Evolutionary conservation across 2,797 vertebrate genomes (phyloP), one percentile per base, ranked within the genome.

Genomic region (Loriculus beryllinus): DNA sequence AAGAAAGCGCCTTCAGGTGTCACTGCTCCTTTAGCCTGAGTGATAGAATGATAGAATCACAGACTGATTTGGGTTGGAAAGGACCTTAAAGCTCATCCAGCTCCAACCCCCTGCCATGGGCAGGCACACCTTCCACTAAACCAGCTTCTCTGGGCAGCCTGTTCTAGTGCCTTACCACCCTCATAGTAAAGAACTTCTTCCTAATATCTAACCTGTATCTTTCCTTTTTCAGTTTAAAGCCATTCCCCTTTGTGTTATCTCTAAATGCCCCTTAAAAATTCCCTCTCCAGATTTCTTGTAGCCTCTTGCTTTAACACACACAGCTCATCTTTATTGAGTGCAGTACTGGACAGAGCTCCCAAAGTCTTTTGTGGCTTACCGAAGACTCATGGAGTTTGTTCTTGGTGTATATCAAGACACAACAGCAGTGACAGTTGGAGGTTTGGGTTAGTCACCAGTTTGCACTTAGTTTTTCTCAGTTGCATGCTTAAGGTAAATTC

Each of bases 381-480:
- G 0, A 70, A 52, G 35, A 11, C 17, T 75, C 9, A 0, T 1
- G 1, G 51, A 33, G 20, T n/a, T 92, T 42, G 2, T 28, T 81
- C 51, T 52, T 52, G 22, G 7, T 71, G 22, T 37, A 2, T 57
- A 23, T 37, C 31, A 65, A 69, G 14, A 69, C 42, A 31, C 37
- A 57, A 42, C 54, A 35, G 25, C 3, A 1, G 48, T 3, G 13
- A 16, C 43, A 51, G 21, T 18, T 0, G 1, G 39, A 47, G 10
- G 29, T 86, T 64, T 56, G 45, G 14, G 21, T 18, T 91, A 85
- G 60, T 68, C 64, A 39, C 19, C 43, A 16, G 20, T 65, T 82
- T 70, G 29, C 2, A 1, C 40, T 17, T 8, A 37, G 23, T 26
- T 89, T 72, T 65, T 39, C 59, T 67, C 35, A 5, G 28, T 40